Percentiles rank a stretch among this genome's conserved stretches.
Conservation (phyloP, 2,888 invertebrate genomes). For the Myopa tessellatipennis region DNA sequence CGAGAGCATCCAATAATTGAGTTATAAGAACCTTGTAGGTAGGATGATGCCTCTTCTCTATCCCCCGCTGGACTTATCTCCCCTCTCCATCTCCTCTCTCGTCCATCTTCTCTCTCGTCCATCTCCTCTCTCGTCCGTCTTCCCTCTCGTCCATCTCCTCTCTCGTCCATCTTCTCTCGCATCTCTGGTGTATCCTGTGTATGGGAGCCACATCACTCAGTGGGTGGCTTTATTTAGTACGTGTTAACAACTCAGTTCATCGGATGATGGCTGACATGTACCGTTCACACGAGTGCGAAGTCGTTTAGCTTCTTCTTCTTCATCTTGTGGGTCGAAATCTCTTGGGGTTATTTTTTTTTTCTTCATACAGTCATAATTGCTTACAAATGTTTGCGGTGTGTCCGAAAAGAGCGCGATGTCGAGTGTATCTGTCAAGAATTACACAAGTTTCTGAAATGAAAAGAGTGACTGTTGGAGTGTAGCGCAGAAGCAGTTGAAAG, state of each 20-base stretch:
- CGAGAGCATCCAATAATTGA: too few relatives aligned
- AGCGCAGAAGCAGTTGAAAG: conserved; percentile 9
- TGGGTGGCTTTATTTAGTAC: conserved; percentile 37
- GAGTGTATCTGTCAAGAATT: not conserved
- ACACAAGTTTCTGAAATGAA: not conserved
- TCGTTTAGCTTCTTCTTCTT: conserved; percentile 57
- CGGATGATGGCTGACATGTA: conserved; percentile 54
- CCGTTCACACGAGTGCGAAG: conserved; percentile 50
- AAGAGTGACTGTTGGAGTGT: conserved; percentile 19
- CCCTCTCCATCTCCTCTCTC: too few relatives aligned
- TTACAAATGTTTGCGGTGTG: conserved; percentile 51
- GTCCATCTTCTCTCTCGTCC: not conserved
- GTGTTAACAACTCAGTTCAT: conserved; percentile 47
- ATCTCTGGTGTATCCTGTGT: not conserved
- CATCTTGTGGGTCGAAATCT: conserved; percentile 34
- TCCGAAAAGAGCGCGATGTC: not conserved
- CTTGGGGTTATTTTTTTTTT: conserved; percentile 13
- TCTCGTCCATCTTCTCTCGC: not conserved
- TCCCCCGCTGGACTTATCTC: too few relatives aligned
- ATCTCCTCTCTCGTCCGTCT: too few relatives aligned
- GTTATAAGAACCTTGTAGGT: too few relatives aligned
- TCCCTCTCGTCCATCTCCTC: too few relatives aligned
- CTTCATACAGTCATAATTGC: conserved; percentile 59
- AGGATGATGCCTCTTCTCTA: too few relatives aligned
- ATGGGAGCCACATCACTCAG: not conserved